Percentiles rank a stretch among this genome's conserved stretches.
Evolutionary conservation across 2,888 invertebrate genomes (phyloP).

Genomic region (Meghimatium bilineatum): DNA sequence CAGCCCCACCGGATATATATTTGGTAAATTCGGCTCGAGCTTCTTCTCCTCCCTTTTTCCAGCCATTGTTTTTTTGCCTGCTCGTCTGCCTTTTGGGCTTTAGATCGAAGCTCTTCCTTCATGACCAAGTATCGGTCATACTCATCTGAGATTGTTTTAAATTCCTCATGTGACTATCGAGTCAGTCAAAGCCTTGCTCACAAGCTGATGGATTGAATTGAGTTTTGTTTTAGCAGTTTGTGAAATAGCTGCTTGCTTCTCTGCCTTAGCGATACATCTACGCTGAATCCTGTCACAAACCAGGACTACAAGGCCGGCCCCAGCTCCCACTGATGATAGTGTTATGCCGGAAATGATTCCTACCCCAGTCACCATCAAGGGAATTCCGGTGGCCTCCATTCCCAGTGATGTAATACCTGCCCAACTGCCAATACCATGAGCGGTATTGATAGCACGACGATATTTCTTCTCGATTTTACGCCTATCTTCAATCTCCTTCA

Average conservation of each 20-base stretch:
- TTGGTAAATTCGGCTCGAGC: not conserved
- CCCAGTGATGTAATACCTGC: not conserved
- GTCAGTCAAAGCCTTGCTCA: not conserved
- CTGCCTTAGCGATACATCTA: not conserved
- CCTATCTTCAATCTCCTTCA: not conserved
- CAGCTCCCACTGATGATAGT: not conserved
- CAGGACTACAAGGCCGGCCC: not conserved
- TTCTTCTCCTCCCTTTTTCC: not conserved
- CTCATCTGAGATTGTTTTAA: not conserved
- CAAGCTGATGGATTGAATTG: not conserved
- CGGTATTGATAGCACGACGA: not conserved
- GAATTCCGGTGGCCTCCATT: not conserved
- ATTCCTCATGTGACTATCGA: not conserved
- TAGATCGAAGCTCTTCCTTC: not conserved
- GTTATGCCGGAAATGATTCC: not conserved
- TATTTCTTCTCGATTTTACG: not conserved
- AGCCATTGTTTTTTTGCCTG: not conserved
- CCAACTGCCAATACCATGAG: not conserved
- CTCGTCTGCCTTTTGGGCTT: not conserved
- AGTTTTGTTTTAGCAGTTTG: not conserved
- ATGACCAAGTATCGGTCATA: not conserved
- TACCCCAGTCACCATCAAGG: not conserved
- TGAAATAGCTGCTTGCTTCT: not conserved
- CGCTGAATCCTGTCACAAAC: not conserved
- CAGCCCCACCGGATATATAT: too few species aligned